Evolutionary conservation across 2,797 vertebrate genomes (phyloP), one percentile per base, ranked within the genome.

Genomic region (Malacoctenus gilli): DNA sequence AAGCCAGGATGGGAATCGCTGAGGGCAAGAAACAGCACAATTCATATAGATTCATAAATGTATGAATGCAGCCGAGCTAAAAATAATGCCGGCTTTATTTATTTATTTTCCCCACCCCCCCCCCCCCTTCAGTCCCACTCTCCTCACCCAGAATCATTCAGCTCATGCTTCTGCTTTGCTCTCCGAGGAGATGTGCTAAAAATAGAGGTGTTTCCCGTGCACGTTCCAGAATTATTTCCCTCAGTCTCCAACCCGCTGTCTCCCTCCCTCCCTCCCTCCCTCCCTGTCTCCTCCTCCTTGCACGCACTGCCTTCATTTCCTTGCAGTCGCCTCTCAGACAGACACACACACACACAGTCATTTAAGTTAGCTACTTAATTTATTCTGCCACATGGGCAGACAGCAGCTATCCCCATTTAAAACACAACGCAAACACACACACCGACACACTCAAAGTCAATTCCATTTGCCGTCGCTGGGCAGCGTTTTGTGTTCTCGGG

Each of bases 181-280:
- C 80, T 77, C 79, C 7, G 63, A 73, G 83, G 82, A 82, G 62
- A 72, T 67, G 66, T 14, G 75, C 84, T 90, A 89, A 75, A 89
- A 88, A 89, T 86, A 89, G 81, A 85, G 86, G 87, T 90, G 82
- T 88, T 90, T 87, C 88, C 87, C 72, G 18, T 78, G 71, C 86
- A 85, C 66, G 79, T 70, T 84, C 38, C 76, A 59, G 73, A 84
- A 77, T 82, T 61, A 82, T 78, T 77, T 77, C 57, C 32, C 58
- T 75, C 73, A 58, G 60, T 42, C 55, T 57, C 72, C 38, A 48
- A 60, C 47, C 64, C 65, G 50, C 56, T 2, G 31, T 22, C 53
- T 14, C 54, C 16, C 58, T 28, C 25, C 25, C 30, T 32, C 30
- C 8, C 21, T 54, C 37, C n/a, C 46, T 39, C 55, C 30, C 41